phyloP scores from a whole-genome alignment of 2,113 vertebrate genomes.

The Myrmecophaga tridactyla region DNA sequence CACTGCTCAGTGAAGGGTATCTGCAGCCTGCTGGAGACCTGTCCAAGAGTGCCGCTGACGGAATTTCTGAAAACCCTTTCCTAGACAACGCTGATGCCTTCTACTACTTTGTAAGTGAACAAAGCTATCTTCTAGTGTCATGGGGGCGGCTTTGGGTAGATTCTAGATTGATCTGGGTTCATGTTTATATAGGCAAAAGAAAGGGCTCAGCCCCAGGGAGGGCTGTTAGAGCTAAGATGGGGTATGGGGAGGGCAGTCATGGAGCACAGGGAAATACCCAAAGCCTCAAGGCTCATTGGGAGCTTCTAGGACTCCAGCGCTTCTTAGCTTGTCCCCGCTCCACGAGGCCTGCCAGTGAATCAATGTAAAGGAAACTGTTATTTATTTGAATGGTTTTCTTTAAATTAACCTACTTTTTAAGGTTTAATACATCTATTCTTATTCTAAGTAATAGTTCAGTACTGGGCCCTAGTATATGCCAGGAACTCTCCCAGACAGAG shows the following conservation, averaged over 20 bases:
- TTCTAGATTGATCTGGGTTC: background rate
- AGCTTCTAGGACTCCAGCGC: background rate
- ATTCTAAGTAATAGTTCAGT: conserved; percentile 9
- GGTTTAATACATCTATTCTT: background rate
- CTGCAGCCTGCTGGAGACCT: conserved; percentile 92
- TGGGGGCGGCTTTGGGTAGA: background rate
- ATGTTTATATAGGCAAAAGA: background rate
- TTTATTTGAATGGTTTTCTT: background rate
- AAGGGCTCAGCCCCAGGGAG: background rate
- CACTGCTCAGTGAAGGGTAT: conserved; percentile 93
- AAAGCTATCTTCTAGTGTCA: background rate
- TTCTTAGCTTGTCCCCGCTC: background rate
- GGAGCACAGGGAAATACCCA: background rate
- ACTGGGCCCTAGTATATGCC: background rate
- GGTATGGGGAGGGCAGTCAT: background rate
- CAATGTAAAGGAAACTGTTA: background rate
- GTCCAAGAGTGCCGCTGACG: conserved; percentile 87
- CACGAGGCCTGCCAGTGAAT: background rate
- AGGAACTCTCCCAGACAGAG: background rate
- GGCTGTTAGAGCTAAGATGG: background rate
- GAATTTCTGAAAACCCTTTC: conserved; percentile 84
- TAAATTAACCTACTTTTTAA: background rate
- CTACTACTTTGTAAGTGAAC: conserved; percentile 95
- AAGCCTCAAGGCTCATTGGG: background rate
- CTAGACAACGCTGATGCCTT: conserved; percentile 90